Evolutionary conservation across 1,140 invertebrate genomes (phyloP), one percentile per base, ranked within the genome.

Genomic region (Nylanderia fulva): DNA sequence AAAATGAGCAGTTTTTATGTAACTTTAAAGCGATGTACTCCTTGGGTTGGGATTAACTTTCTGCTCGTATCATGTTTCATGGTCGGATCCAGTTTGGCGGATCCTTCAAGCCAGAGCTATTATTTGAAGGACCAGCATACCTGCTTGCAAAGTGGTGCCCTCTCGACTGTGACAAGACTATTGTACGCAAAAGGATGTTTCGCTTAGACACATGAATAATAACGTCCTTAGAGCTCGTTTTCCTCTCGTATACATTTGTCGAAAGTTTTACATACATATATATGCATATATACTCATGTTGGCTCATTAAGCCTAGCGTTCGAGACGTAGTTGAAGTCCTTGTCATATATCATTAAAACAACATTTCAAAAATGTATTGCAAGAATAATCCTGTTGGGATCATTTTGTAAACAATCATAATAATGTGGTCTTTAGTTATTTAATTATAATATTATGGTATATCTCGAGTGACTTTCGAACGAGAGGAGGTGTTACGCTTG

Each of bases 81-180:
- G n/a, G 52, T 27, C 66, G 77, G 45, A 82, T 72, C 36, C 66
- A 72, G 77, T 82, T 82, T 33, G 29, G 27, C 29, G 42, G 45
- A 15, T 66, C 64, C 52, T 82, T 82, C 66, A 56, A n/a, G 64
- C 27, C 48, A 18, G 24, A 56, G 18, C 15, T n/a, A 71, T 71
- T 80, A 72, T 71, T 42, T 48, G 27, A 60, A 60, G 66, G 52
- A 82, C 27, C 66, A 33, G 15, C 11, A 0, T 58, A 76, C 61
- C 61, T 36, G 79, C 6, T 61, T 39, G 86, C 15, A 88, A 24
- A 72, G 86, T 88, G 87, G 86, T 88, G 87, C 87, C 87, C 86
- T 88, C 87, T 48, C 75, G 15, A 21, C 63, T 39, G 36, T 33
- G 54, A 71, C 66, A 58, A 54, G 52, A 82, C 36, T 21, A 27